Evolutionary conservation across 2,888 invertebrate genomes (phyloP).

Genomic region (Thera obeliscata): DNA sequence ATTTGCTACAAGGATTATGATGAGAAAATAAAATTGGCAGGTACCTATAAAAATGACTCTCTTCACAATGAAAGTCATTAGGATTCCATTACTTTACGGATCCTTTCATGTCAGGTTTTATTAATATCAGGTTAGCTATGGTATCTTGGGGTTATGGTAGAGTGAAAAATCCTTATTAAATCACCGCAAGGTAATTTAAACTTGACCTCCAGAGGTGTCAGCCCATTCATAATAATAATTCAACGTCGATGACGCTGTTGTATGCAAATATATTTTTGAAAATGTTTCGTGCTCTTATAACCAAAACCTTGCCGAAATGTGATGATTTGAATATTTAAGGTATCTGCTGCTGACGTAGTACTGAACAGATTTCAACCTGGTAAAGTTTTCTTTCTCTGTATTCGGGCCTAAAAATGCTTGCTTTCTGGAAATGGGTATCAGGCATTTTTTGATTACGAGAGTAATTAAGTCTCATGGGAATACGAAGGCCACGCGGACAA

Average conservation of each 20-base stretch:
- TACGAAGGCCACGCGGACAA: neutral
- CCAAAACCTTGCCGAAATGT: too few species aligned
- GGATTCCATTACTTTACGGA: conserved; percentile 14
- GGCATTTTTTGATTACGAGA: neutral
- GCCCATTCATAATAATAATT: conserved; percentile 27
- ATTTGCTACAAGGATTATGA: neutral
- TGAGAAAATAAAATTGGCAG: conserved; percentile 7
- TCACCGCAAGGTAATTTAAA: conserved; percentile 21
- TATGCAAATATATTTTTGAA: conserved; percentile 1
- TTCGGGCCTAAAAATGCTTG: too few species aligned
- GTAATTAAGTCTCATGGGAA: neutral
- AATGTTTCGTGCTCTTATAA: neutral
- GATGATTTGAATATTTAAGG: too few species aligned
- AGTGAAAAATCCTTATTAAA: conserved; percentile 22
- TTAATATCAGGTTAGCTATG: conserved; percentile 11
- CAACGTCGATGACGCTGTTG: conserved; percentile 2
- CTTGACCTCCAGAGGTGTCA: conserved; percentile 24
- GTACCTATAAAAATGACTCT: neutral
- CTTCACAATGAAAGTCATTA: conserved; percentile 18
- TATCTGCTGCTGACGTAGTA: too few species aligned
- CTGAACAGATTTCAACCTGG: too few species aligned
- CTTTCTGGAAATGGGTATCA: neutral
- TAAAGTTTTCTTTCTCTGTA: too few species aligned
- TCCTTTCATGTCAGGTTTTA: conserved; percentile 20
- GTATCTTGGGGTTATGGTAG: neutral